Percentiles rank a stretch among this genome's conserved stretches.
Conservation (phyloP, 1,140 invertebrate species). For the Drosophila fuyamai region DNA sequence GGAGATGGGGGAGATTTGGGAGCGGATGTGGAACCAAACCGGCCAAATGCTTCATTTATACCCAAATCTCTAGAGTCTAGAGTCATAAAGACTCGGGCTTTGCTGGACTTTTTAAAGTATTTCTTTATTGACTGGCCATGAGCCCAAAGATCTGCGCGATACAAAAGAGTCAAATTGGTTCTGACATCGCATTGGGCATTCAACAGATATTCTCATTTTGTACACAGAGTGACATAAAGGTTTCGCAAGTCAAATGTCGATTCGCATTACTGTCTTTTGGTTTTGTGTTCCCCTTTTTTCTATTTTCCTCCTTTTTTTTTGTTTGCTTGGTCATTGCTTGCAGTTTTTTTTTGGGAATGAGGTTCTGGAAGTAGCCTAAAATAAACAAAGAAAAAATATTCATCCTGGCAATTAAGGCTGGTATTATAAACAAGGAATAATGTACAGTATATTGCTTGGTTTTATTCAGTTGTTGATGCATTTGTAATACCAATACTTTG, state of each 20-base stretch:
- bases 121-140: conserved; percentile 2
- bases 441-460: background rate
- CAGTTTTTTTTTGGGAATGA: conserved; percentile 4
- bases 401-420: too few species aligned
- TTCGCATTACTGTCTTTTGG: conserved; percentile 23
- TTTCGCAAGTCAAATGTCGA: conserved; percentile 24
- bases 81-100: conserved; percentile 17
- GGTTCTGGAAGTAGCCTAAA: background rate
- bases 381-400: background rate
- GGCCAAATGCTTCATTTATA: conserved; percentile 15
- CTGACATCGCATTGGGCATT: conserved; percentile 25
- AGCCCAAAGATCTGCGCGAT: conserved; percentile 5
- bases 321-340: conserved; percentile 3
- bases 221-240: conserved; percentile 10
- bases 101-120: conserved; percentile 18
- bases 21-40: conserved; percentile 23
- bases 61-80: conserved; percentile 27
- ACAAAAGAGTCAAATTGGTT: conserved; percentile 26
- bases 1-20: conserved; percentile 1
- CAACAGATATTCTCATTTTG: conserved; percentile 11
- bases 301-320: conserved; percentile 20
- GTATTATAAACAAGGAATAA: background rate
- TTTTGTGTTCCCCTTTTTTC: background rate
- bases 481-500: background rate
- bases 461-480: background rate